These are phyloP conservation scores for Siniperca scherzeri DNA, from an alignment of 2,797 vertebrate species.

Conservation along the genomic window DNA sequence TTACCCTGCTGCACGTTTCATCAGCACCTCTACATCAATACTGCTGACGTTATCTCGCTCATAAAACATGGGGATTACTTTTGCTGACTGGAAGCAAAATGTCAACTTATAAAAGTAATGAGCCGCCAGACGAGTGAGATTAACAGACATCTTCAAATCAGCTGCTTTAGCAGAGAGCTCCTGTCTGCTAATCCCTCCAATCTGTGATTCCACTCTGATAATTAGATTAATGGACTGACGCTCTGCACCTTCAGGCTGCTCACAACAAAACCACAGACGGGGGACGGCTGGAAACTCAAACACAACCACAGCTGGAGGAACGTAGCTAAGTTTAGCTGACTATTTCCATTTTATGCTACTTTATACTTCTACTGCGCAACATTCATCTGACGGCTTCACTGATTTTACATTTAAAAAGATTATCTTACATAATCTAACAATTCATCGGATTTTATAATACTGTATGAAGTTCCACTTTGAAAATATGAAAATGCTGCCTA, in stretches of 20 bases:
- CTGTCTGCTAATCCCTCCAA: slow-evolving; percentile 58
- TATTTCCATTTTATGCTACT: background rate
- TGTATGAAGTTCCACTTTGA: too few relatives aligned
- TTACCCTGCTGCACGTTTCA: background rate
- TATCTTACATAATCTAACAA: background rate
- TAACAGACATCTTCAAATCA: slow-evolving; percentile 52
- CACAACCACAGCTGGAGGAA: background rate
- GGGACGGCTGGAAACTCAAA: background rate
- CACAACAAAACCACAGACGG: background rate
- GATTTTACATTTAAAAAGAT: background rate
- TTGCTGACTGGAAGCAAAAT: slow-evolving; percentile 34
- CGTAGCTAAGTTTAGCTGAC: too few relatives aligned
- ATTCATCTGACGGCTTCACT: background rate
- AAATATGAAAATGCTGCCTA: too few relatives aligned
- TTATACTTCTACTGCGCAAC: background rate
- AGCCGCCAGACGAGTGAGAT: slow-evolving; percentile 38
- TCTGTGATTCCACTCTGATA: slow-evolving; percentile 57
- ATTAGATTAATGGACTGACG: slow-evolving; percentile 53
- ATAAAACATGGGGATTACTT: slow-evolving; percentile 9
- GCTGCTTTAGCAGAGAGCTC: slow-evolving; percentile 39
- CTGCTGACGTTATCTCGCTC: background rate
- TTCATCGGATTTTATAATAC: too few relatives aligned
- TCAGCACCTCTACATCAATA: background rate
- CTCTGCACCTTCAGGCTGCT: slow-evolving; percentile 23
- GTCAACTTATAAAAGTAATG: slow-evolving; percentile 5